These are phyloP conservation scores for Flexamia atlantica DNA, from an alignment of 2,888 invertebrate species.

Conservation along the genomic window DNA sequence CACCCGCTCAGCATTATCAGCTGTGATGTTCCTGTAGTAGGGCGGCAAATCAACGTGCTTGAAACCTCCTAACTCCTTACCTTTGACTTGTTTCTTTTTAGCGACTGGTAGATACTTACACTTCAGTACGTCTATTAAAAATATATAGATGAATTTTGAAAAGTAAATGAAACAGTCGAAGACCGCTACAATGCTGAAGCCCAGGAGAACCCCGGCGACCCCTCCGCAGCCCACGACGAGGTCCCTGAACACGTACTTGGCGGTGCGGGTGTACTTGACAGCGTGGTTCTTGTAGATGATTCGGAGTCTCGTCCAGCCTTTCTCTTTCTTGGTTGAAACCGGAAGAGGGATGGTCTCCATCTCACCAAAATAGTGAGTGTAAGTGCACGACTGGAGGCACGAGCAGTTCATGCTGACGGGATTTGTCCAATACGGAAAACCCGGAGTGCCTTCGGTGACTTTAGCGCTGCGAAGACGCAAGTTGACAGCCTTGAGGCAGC, in stretches of 20 bases:
- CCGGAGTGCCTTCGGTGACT: slow-evolving; percentile 58
- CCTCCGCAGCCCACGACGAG: slow-evolving; percentile 22
- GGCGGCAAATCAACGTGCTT: not conserved
- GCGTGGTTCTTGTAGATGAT: slow-evolving; percentile 30
- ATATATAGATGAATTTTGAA: not conserved
- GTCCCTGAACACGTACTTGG: slow-evolving; percentile 39
- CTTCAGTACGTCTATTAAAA: not conserved
- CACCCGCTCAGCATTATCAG: not conserved
- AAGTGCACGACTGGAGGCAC: slow-evolving; percentile 65
- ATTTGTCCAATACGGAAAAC: slow-evolving; percentile 65
- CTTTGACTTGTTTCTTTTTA: not conserved
- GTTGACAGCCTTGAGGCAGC: slow-evolving; percentile 58
- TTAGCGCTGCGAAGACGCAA: slow-evolving; percentile 61
- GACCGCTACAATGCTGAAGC: not conserved
- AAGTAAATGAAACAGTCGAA: slow-evolving; percentile 3
- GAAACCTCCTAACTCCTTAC: not conserved
- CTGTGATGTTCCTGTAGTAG: not conserved
- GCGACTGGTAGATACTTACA: not conserved
- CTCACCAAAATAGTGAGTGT: slow-evolving; percentile 63
- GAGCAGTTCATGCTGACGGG: slow-evolving; percentile 65
- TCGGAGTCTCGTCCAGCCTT: slow-evolving; percentile 15
- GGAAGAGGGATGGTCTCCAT: slow-evolving; percentile 1
- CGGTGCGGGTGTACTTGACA: slow-evolving; percentile 29
- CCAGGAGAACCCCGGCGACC: not conserved
- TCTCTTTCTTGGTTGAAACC: not conserved